Base-by-base conservation (phyloP, 2,888 invertebrate species). In the Candidula unifasciata region DNA sequence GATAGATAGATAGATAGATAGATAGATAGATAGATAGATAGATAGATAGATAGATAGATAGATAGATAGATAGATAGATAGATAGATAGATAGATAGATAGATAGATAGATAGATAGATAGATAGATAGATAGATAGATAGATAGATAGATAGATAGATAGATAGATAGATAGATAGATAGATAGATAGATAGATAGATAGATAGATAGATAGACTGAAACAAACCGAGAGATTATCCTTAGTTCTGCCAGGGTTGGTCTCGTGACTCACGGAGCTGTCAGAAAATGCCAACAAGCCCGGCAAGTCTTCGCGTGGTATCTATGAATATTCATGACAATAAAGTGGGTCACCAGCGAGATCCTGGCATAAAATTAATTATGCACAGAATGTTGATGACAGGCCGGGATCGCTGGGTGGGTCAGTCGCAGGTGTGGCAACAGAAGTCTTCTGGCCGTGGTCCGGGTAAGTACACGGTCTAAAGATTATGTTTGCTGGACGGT, bases 21-120 rank as follows among this genome's bases (percentile, higher is more conserved):
- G 27, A 69, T 6, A 69, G 30, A 77, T 57, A n/a, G 57, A 54
- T n/a, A 77, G 60, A 52, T 54, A 77, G 57, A 77, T n/a, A 77
- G 57, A 77, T 21, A 77, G 30, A 21, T 13, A 77, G 33, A 77
- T 3, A 77, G 33, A 76, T 18, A 52, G 69, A 69, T 6, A 33
- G 69, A n/a, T 18, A 69, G 3, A 69, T 6, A 69, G 10, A n/a
- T 18, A 69, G n/a, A 16, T 13, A 18, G 6, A 5, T n/a, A 60
- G 18, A 6, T 18, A n/a, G 69, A n/a, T 30, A 69, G 30, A 69
- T 3, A 69, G 69, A 30, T 30, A n/a, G 18, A 16, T 8, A 69
- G 27, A n/a, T 16, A 52, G 24, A 52, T 2, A 54, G 76, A 24
- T 54, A 44, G 18, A 60, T 5, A 60, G 13, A 44, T 44, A n/a